These are phyloP conservation scores for Beroe forskalii DNA, from an alignment of 37 sponge, comb jelly and placozoan genomes.

Conservation along the genomic window DNA sequence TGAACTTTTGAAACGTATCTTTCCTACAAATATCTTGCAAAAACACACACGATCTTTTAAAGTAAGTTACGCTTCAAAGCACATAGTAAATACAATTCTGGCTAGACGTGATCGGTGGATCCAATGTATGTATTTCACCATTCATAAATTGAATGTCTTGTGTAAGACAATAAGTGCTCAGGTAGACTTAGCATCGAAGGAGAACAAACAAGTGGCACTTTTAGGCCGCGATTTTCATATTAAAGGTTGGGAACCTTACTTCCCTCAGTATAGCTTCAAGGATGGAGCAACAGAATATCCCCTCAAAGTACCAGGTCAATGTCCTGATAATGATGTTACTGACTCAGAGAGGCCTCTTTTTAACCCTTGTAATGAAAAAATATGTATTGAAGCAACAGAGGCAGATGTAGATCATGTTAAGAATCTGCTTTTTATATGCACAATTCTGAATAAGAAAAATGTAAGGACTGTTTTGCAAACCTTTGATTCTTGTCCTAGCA, in stretches of 20 bases:
- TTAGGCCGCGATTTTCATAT: neutral
- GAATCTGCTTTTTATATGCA: neutral
- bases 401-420: neutral
- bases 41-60: neutral
- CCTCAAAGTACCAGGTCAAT: neutral
- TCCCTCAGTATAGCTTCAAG: neutral
- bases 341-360: neutral
- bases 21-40: neutral
- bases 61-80: neutral
- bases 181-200: neutral
- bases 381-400: neutral
- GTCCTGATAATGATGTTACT: neutral
- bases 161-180: neutral
- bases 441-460: neutral
- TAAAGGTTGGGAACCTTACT: constrained; percentile 22
- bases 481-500: neutral
- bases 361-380: neutral
- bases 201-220: neutral
- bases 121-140: neutral
- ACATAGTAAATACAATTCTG: neutral
- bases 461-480: neutral
- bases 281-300: neutral
- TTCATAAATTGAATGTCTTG: neutral
- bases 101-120: neutral
- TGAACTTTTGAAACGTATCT: neutral